phyloP scores from a whole-genome alignment of 2,888 invertebrate genomes.

The Phytoseiulus persimilis region DNA sequence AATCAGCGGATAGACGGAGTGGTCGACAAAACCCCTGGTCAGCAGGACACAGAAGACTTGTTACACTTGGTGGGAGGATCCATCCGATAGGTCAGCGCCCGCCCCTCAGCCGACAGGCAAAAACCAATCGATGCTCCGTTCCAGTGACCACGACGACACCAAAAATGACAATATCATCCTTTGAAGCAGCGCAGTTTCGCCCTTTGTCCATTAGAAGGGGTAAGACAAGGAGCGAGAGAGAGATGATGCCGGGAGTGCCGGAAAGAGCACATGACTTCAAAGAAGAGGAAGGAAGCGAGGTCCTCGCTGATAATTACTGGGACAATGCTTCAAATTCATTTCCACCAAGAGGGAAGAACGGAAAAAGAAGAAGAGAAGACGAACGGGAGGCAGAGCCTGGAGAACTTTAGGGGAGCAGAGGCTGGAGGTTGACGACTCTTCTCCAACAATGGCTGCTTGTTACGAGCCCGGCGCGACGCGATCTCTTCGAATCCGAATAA shows the following conservation, averaged over 20 bases:
- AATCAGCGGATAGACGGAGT: background rate
- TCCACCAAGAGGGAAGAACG: background rate
- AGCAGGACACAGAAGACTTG: background rate
- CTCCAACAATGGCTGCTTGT: background rate
- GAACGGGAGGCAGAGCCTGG: background rate
- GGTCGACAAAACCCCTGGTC: background rate
- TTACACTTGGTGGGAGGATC: background rate
- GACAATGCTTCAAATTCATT: background rate
- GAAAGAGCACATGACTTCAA: background rate
- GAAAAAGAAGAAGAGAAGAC: background rate
- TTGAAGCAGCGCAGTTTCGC: background rate
- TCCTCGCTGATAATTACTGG: background rate
- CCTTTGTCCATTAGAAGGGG: background rate
- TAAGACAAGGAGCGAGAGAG: background rate
- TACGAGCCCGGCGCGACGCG: background rate
- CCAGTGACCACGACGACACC: background rate
- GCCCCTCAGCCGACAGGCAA: background rate
- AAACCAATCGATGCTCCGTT: background rate
- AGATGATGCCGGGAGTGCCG: background rate
- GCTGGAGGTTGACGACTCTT: background rate
- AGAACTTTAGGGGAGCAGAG: background rate
- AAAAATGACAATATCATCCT: background rate
- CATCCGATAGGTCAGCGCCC: background rate
- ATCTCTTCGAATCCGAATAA: background rate
- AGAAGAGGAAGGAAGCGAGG: slow-evolving; percentile 5